Conservation (phyloP, 2,113 vertebrate genomes). For the Hippocampus comes region DNA sequence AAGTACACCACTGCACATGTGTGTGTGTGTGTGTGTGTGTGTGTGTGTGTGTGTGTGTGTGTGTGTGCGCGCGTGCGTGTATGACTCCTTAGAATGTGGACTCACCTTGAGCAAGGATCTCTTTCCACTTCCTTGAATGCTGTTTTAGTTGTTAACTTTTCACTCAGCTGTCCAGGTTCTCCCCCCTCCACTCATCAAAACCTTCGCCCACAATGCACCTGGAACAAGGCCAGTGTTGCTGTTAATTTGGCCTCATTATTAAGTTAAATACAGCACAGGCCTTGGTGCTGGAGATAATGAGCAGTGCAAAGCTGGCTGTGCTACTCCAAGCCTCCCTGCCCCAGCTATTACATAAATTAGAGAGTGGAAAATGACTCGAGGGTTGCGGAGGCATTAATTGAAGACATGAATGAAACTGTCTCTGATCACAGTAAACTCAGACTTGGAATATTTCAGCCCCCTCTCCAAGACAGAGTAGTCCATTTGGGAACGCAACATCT, state of each 20-base stretch:
- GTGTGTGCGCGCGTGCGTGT: too few species aligned
- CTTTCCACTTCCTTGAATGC: neutral
- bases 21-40: too few species aligned
- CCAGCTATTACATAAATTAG: constrained; percentile 80
- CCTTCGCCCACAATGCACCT: constrained; percentile 65
- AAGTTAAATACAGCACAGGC: constrained; percentile 73
- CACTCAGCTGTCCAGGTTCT: constrained; percentile 52
- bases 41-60: too few species aligned
- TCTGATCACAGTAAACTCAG: constrained; percentile 68
- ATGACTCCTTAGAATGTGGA: neutral
- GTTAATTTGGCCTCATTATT: constrained; percentile 78
- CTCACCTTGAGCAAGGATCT: neutral
- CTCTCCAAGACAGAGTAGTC: constrained; percentile 5
- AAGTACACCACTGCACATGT: too few species aligned
- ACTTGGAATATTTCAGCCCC: constrained; percentile 53
- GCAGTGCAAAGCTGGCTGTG: constrained; percentile 74
- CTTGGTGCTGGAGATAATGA: constrained; percentile 77
- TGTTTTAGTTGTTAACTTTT: neutral
- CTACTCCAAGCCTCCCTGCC: constrained; percentile 72
- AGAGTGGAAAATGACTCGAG: constrained; percentile 81
- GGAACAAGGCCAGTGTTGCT: constrained; percentile 72
- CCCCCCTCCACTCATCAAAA: constrained; percentile 30
- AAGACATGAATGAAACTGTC: constrained; percentile 71
- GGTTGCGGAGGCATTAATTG: constrained; percentile 71
- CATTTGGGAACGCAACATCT: neutral